Evolutionary conservation across 2,888 invertebrate genomes (phyloP).

Genomic region (Heteropelma amictum): DNA sequence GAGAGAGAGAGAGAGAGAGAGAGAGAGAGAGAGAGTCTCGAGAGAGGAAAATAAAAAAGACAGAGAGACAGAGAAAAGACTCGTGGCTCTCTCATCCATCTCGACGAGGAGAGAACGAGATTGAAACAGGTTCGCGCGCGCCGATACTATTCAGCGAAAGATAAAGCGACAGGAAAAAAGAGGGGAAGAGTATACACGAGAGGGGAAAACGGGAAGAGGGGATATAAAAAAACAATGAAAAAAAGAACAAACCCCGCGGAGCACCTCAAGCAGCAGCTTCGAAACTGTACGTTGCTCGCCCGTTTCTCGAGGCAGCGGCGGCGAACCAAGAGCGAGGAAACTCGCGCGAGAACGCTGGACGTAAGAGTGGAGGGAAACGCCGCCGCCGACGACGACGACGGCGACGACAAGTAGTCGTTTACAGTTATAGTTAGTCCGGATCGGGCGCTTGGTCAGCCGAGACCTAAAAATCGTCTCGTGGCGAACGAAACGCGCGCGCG

Average conservation of each 20-base stretch:
- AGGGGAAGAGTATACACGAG: neutral
- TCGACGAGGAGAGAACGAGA: slow-evolving; percentile 41
- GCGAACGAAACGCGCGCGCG: neutral
- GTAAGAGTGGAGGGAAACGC: slow-evolving; percentile 22
- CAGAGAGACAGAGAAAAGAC: slow-evolving; percentile 2
- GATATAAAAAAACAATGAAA: neutral
- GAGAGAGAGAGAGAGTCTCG: neutral
- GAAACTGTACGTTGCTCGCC: slow-evolving; percentile 37
- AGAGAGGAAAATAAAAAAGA: neutral
- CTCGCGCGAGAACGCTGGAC: neutral
- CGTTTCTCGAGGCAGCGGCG: slow-evolving; percentile 11
- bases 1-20: slow-evolving; percentile 19
- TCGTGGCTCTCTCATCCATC: neutral
- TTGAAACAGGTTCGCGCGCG: slow-evolving; percentile 59
- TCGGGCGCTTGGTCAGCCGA: slow-evolving; percentile 77
- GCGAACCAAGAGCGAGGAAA: slow-evolving; percentile 33
- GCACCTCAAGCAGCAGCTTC: slow-evolving; percentile 8
- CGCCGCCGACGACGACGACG: slow-evolving; percentile 12
- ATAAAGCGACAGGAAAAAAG: neutral
- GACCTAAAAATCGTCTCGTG: slow-evolving; percentile 60
- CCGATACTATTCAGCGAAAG: slow-evolving; percentile 22
- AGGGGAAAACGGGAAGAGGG: slow-evolving; percentile 2
- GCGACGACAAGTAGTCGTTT: slow-evolving; percentile 77
- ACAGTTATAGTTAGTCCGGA: slow-evolving; percentile 78
- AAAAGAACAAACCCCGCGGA: neutral